phyloP scores from a whole-genome alignment of 2,888 invertebrate species.

The Ischnus inquisitorius region DNA sequence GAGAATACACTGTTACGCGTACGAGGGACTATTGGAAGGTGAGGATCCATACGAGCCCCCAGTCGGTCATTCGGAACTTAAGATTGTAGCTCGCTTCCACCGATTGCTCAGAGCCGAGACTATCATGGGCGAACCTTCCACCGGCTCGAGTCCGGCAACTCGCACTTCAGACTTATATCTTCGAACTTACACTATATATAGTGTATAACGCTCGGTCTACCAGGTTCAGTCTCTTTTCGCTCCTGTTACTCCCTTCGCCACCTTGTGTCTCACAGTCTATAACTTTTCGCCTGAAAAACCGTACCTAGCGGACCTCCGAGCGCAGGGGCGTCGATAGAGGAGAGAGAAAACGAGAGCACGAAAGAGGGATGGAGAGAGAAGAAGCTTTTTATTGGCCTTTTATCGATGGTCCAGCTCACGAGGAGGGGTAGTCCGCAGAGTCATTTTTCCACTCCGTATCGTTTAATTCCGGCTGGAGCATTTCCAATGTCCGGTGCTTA shows the following conservation, averaged over 20 bases:
- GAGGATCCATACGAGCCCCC: slow-evolving; percentile 74
- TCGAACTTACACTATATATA: neutral
- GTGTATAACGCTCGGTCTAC: neutral
- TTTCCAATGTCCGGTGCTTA: slow-evolving; percentile 39
- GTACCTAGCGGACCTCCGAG: slow-evolving; percentile 32
- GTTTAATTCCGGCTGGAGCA: slow-evolving; percentile 54
- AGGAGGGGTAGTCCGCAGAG: slow-evolving; percentile 14
- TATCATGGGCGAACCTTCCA: neutral
- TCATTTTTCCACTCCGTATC: slow-evolving; percentile 54
- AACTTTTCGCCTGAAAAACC: slow-evolving; percentile 66
- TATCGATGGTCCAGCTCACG: slow-evolving; percentile 54
- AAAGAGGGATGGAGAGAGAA: slow-evolving; percentile 24
- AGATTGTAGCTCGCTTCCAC: slow-evolving; percentile 73
- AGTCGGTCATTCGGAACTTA: slow-evolving; percentile 76
- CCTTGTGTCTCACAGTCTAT: slow-evolving; percentile 65
- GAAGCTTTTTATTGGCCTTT: slow-evolving; percentile 64
- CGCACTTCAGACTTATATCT: slow-evolving; percentile 28
- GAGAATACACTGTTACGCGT: slow-evolving; percentile 24
- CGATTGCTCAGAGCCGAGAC: slow-evolving; percentile 38
- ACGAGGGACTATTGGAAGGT: slow-evolving; percentile 72
- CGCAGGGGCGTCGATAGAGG: slow-evolving; percentile 3
- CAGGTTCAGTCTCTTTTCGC: no score
- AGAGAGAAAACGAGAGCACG: slow-evolving; percentile 14
- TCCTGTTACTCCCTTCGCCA: slow-evolving; percentile 52
- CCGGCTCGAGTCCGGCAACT: slow-evolving; percentile 24